These are phyloP conservation scores for Aleiodes alternator DNA, from an alignment of 2,888 invertebrate species.

Conservation along the genomic window DNA sequence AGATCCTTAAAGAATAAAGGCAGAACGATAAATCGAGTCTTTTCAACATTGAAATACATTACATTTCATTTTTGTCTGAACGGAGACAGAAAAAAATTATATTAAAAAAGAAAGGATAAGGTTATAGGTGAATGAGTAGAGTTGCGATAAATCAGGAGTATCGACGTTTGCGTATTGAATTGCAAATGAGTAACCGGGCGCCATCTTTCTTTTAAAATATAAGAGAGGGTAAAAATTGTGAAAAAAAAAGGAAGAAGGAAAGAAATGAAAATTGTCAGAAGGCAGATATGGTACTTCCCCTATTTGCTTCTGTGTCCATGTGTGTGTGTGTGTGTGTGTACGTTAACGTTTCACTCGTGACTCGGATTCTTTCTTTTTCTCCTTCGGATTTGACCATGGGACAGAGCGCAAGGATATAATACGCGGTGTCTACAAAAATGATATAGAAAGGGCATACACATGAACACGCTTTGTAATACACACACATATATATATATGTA, in stretches of 20 bases:
- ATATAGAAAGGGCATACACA: slow-evolving; percentile 38
- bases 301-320: slow-evolving; percentile 4
- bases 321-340: slow-evolving; percentile 24
- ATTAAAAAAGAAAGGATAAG: slow-evolving; percentile 16
- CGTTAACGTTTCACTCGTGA: slow-evolving; percentile 32
- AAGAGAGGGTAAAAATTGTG: slow-evolving; percentile 23
- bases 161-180: slow-evolving; percentile 74
- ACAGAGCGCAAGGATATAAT: slow-evolving; percentile 49
- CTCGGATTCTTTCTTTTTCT: slow-evolving; percentile 39
- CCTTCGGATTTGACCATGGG: slow-evolving; percentile 37
- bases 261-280: slow-evolving; percentile 34
- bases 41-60: slow-evolving; percentile 18
- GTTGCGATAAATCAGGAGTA: slow-evolving; percentile 74
- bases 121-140: slow-evolving; percentile 64
- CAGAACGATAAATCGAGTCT: neutral
- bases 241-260: slow-evolving; percentile 36
- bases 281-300: slow-evolving; percentile 26
- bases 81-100: slow-evolving; percentile 18
- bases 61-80: slow-evolving; percentile 16
- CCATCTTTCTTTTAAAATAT: slow-evolving; percentile 66
- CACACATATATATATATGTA: neutral
- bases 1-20: too few relatives aligned
- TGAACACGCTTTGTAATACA: slow-evolving; percentile 8
- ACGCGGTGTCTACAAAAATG: slow-evolving; percentile 50
- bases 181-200: slow-evolving; percentile 71